These are phyloP conservation scores for Drosophila gunungcola DNA, from an alignment of 1,140 invertebrate species.

Conservation along the genomic window DNA sequence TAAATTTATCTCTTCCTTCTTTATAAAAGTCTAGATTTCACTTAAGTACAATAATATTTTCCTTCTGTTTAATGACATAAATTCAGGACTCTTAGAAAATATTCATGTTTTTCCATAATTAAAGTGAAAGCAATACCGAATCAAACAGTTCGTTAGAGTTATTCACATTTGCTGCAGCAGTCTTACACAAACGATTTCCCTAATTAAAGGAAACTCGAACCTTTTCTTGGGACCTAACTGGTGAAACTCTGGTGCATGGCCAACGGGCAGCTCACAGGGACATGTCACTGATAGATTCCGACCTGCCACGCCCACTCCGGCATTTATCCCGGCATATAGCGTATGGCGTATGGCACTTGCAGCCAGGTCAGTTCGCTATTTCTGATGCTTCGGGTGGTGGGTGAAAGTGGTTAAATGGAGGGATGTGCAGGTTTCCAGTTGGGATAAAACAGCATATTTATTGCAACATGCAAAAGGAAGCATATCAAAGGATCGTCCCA, in stretches of 20 bases:
- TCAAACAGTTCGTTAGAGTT: constrained; percentile 1
- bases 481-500: constrained; percentile 67
- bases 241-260: neutral
- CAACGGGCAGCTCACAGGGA: constrained; percentile 22
- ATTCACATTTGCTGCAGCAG: constrained; percentile 1
- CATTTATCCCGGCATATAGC: constrained; percentile 19
- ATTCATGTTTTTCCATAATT: neutral
- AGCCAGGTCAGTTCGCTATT: constrained; percentile 29
- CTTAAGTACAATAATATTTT: neutral
- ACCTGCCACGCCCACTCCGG: constrained; percentile 2
- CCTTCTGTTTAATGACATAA: neutral
- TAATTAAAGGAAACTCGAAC: constrained; percentile 35
- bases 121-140: neutral
- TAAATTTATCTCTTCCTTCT: neutral
- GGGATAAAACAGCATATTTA: constrained; percentile 82
- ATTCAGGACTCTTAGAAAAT: neutral
- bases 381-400: constrained; percentile 17
- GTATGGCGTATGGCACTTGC: constrained; percentile 21
- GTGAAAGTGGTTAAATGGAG: neutral
- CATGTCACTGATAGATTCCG: constrained; percentile 26
- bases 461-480: constrained; percentile 79
- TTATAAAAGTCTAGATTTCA: neutral
- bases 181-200: constrained; percentile 28
- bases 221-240: constrained; percentile 21
- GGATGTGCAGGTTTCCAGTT: constrained; percentile 23